Percentiles rank a stretch among this genome's conserved stretches.
Evolutionary conservation across 2,888 invertebrate species (phyloP).

Genomic region (Atethmia centrago): DNA sequence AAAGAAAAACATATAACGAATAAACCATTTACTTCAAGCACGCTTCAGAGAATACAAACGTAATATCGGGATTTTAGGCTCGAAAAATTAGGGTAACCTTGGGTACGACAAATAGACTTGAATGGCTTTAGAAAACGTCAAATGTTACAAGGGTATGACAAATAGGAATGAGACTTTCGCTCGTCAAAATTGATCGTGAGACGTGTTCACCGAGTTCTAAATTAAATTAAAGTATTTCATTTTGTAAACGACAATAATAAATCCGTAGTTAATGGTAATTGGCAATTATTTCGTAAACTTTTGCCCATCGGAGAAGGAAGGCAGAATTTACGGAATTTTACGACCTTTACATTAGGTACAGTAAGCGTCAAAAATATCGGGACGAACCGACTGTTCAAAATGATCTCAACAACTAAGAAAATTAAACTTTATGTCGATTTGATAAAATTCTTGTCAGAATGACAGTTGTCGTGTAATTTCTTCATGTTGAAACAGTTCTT

Average conservation of each 20-base stretch:
- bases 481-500: too few species aligned
- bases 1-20: conserved; percentile 9
- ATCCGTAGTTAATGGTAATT: background rate
- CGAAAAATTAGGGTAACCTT: conserved; percentile 15
- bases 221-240: background rate
- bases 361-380: too few species aligned
- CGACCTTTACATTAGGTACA: background rate
- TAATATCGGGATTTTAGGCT: background rate
- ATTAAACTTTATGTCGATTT: too few species aligned
- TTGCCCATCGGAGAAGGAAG: background rate
- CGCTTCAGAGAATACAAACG: conserved; percentile 14
- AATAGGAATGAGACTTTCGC: conserved; percentile 4
- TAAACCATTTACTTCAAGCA: conserved; percentile 12
- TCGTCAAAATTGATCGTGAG: background rate
- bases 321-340: background rate
- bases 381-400: too few species aligned
- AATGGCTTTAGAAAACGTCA: conserved; percentile 24
- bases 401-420: too few species aligned
- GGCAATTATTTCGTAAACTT: background rate
- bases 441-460: too few species aligned
- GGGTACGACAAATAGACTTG: background rate
- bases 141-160: conserved; percentile 31
- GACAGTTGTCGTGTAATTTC: too few species aligned
- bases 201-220: background rate
- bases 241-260: background rate